These are phyloP conservation scores for Dynastes grantii DNA, from an alignment of 2,888 invertebrate species.

Conservation along the genomic window DNA sequence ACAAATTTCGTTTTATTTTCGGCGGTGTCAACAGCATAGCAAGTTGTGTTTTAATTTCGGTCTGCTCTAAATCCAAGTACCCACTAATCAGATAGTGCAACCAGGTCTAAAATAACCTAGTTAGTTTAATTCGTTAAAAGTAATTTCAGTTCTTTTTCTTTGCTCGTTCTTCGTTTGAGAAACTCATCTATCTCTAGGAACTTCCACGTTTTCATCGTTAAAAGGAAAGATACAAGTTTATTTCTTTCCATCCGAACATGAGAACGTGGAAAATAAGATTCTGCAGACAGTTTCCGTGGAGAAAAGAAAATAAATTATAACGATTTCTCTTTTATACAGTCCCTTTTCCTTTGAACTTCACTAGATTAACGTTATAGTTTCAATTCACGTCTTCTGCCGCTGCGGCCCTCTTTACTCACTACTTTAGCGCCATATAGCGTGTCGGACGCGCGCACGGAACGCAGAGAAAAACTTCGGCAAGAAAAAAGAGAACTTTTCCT, in stretches of 20 bases:
- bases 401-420: background rate
- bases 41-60: no score
- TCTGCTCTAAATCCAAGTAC: no score
- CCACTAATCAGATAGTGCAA: no score
- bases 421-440: conserved; percentile 5
- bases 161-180: background rate
- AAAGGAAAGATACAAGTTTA: background rate
- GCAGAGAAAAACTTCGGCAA: background rate
- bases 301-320: conserved; percentile 33
- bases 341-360: background rate
- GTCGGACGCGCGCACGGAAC: background rate
- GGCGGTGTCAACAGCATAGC: no score
- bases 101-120: no score
- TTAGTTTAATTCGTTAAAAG: no score
- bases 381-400: conserved; percentile 11
- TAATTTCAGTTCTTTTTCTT: no score
- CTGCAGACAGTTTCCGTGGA: background rate
- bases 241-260: background rate
- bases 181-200: background rate
- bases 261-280: conserved; percentile 1
- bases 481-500: background rate
- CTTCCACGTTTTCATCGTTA: conserved; percentile 5
- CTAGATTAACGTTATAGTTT: conserved; percentile 25
- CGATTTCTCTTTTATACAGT: conserved; percentile 8
- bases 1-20: no score